phyloP scores from a whole-genome alignment of 2,888 invertebrate genomes.

The Pristionchus maxplancki region DNA sequence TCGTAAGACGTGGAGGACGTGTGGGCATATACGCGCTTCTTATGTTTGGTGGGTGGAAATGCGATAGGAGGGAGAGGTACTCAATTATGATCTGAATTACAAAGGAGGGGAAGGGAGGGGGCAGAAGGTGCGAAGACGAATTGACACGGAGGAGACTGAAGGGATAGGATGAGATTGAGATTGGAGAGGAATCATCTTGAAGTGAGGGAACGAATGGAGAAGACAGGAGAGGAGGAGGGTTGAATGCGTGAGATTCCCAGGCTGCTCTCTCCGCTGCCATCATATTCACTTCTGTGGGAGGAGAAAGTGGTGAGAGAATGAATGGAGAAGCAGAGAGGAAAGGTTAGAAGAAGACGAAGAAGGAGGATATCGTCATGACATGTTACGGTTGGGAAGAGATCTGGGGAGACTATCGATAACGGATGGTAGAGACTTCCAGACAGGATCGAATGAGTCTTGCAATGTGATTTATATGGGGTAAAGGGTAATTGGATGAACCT shows the following conservation, averaged over 20 bases:
- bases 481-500: neutral
- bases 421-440: too few species aligned
- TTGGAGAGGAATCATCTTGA: slow-evolving; percentile 43
- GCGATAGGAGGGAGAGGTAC: slow-evolving; percentile 12
- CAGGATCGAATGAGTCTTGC: too few species aligned
- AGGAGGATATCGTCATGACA: too few species aligned
- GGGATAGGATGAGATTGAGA: neutral
- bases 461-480: neutral
- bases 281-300: slow-evolving; percentile 28
- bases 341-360: neutral
- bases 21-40: neutral
- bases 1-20: neutral
- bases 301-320: neutral
- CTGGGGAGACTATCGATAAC: too few species aligned
- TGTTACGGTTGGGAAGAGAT: too few species aligned
- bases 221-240: slow-evolving; percentile 2
- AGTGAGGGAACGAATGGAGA: slow-evolving; percentile 8
- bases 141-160: neutral
- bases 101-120: slow-evolving; percentile 2
- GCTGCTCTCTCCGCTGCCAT: slow-evolving; percentile 21
- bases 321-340: slow-evolving; percentile 4
- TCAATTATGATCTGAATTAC: slow-evolving; percentile 45
- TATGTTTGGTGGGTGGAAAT: slow-evolving; percentile 39
- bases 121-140: neutral
- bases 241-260: slow-evolving; percentile 37